These are phyloP conservation scores for Andricus curvator DNA, from an alignment of 2,888 invertebrate species.

Conservation along the genomic window DNA sequence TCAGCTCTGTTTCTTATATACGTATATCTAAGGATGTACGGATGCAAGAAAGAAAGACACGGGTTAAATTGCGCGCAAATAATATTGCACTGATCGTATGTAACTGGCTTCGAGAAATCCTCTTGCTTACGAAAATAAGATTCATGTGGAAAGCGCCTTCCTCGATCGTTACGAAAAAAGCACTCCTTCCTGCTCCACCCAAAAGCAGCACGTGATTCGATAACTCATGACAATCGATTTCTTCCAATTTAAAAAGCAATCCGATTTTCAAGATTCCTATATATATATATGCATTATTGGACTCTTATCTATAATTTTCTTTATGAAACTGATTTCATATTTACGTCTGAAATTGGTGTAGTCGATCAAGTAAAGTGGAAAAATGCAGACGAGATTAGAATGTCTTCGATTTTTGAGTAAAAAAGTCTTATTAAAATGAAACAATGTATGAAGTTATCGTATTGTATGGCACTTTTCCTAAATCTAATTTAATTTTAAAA, in stretches of 20 bases:
- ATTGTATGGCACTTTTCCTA: background rate
- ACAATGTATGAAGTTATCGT: too few relatives aligned
- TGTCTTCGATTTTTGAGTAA: too few relatives aligned
- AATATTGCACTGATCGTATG: slow-evolving; percentile 43
- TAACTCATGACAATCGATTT: slow-evolving; percentile 17
- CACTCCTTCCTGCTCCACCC: slow-evolving; percentile 4
- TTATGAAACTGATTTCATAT: background rate
- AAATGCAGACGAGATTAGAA: background rate
- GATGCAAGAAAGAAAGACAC: slow-evolving; percentile 49
- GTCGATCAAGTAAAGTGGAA: background rate
- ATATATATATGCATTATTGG: background rate
- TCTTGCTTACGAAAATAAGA: slow-evolving; percentile 47
- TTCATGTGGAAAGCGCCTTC: slow-evolving; percentile 29
- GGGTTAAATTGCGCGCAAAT: slow-evolving; percentile 54
- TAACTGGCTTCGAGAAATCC: slow-evolving; percentile 46
- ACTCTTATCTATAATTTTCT: background rate
- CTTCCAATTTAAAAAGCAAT: background rate
- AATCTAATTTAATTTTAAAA: background rate
- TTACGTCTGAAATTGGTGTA: background rate
- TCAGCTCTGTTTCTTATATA: slow-evolving; percentile 47
- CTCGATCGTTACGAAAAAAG: slow-evolving; percentile 9
- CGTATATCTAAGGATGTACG: slow-evolving; percentile 41
- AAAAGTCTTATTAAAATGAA: too few relatives aligned
- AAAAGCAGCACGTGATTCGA: slow-evolving; percentile 15
- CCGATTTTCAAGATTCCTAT: background rate